Conservation (phyloP, 2,113 vertebrate genomes). For the Peromyscus leucopus region DNA sequence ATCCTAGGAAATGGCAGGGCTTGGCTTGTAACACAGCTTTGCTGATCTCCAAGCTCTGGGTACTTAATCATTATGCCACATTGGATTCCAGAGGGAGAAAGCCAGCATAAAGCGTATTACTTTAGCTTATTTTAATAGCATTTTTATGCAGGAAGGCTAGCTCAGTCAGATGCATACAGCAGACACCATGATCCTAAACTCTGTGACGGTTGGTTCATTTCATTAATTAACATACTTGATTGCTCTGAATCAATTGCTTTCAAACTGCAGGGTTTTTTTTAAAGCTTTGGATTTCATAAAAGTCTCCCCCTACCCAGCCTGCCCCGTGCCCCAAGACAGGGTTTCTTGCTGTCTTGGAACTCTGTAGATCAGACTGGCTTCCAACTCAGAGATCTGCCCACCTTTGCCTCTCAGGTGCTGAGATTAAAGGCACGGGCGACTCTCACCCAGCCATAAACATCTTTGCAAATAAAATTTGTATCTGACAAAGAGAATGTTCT, state of each 20-base stretch:
- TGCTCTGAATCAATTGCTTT: conserved; percentile 29
- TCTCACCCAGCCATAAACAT: neutral
- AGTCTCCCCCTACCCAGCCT: neutral
- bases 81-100: neutral
- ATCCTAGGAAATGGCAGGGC: neutral
- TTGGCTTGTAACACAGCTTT: conserved; percentile 38
- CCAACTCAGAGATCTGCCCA: neutral
- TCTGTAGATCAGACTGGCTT: neutral
- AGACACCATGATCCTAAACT: neutral
- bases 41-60: neutral
- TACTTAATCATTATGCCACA: conserved; percentile 3
- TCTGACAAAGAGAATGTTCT: conserved; percentile 16
- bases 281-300: neutral
- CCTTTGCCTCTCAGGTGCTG: neutral
- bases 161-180: neutral
- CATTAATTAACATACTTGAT: neutral
- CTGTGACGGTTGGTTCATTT: neutral
- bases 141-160: neutral
- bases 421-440: neutral
- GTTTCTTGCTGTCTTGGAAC: neutral
- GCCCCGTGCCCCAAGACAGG: neutral
- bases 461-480: conserved; percentile 29
- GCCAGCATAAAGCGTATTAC: neutral
- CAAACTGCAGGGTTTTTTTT: neutral
- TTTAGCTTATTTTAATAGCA: conserved; percentile 14